These are phyloP conservation scores for Phoebastria nigripes DNA, from an alignment of 2,797 vertebrate species.

Conservation along the genomic window DNA sequence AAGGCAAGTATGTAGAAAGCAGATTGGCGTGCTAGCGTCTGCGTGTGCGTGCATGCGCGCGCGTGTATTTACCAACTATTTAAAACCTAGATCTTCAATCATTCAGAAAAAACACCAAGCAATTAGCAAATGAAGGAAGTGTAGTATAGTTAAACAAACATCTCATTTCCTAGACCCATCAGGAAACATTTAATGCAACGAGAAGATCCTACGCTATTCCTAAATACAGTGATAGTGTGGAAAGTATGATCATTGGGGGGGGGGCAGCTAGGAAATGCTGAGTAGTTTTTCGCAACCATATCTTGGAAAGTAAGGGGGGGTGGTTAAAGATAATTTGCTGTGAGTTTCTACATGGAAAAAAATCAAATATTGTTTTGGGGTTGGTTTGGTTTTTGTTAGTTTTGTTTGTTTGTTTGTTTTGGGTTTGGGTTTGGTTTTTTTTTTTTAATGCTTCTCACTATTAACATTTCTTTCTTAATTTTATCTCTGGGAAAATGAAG, in stretches of 20 bases:
- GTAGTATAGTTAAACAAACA: background rate
- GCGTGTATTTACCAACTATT: background rate
- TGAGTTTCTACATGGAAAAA: background rate
- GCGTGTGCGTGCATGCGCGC: background rate
- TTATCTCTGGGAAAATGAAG: background rate
- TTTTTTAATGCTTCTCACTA: background rate
- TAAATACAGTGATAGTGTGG: background rate
- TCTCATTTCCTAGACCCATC: background rate
- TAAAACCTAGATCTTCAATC: background rate
- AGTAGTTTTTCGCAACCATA: background rate
- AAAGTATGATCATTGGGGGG: background rate
- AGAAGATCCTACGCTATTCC: background rate
- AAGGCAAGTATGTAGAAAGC: background rate
- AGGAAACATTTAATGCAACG: background rate
- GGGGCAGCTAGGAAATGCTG: background rate
- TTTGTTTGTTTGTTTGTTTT: background rate
- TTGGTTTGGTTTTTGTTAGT: too few species aligned
- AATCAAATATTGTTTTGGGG: background rate
- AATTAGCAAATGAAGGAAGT: constrained; percentile 6
- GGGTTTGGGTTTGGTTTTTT: too few species aligned
- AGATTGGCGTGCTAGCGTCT: background rate
- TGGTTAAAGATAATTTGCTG: background rate
- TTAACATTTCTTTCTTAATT: background rate
- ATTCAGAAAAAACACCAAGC: background rate
- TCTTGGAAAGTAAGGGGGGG: background rate